Conservation (phyloP, 1,140 invertebrate genomes). For the Zaprionus nigranus region DNA sequence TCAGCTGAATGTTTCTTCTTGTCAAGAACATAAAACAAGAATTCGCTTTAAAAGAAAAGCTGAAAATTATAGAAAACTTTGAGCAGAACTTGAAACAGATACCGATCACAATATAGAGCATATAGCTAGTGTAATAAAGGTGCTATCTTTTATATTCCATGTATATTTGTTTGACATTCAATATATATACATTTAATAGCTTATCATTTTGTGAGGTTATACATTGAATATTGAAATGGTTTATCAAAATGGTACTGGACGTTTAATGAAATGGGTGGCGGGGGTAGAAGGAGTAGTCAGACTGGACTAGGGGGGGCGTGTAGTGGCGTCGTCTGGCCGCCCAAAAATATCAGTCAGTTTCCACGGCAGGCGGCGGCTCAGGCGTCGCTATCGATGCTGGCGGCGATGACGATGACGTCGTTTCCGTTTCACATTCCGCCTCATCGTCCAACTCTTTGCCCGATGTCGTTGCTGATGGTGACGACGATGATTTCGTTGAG, state of each 20-base stretch:
- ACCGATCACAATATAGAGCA: too few relatives aligned
- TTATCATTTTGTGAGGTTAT: background rate
- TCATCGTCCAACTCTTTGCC: background rate
- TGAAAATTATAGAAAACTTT: too few relatives aligned
- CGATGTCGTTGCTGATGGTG: slow-evolving; percentile 21
- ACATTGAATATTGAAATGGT: slow-evolving; percentile 1
- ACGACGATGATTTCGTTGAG: slow-evolving; percentile 15
- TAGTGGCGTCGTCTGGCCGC: background rate
- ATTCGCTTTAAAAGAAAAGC: too few relatives aligned
- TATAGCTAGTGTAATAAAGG: too few relatives aligned
- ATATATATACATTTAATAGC: slow-evolving; percentile 2
- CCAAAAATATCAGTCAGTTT: slow-evolving; percentile 16
- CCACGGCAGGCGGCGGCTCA: background rate
- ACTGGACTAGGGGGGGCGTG: background rate
- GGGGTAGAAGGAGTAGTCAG: background rate
- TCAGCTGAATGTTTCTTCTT: too few relatives aligned
- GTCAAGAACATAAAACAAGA: too few relatives aligned
- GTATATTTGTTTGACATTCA: background rate
- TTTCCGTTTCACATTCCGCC: background rate
- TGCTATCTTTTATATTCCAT: background rate
- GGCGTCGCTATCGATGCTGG: slow-evolving; percentile 40
- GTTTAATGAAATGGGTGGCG: background rate
- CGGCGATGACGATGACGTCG: slow-evolving; percentile 37
- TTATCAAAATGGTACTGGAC: slow-evolving; percentile 1
- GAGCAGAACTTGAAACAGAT: too few relatives aligned